A percentile compares a stretch with the other conserved stretches of the same genome.
These are phyloP conservation scores for Oreochromis grahami DNA, from an alignment of 2,797 vertebrate species.

Conservation along the genomic window DNA sequence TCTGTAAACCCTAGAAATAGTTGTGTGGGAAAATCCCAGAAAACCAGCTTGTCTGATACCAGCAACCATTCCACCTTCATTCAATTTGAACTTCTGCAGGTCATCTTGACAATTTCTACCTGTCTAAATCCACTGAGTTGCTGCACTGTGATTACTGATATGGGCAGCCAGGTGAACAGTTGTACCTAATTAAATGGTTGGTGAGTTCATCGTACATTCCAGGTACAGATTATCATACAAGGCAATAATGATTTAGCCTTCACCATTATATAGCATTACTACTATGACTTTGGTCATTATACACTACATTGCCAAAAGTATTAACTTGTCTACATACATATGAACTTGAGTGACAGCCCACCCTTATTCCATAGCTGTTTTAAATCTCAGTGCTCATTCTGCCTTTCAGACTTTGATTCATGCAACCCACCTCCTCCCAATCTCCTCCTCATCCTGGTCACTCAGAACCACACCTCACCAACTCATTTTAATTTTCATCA, in stretches of 20 bases:
- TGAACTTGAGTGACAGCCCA: not conserved
- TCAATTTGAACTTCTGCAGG: not conserved
- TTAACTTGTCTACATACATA: fast-evolving
- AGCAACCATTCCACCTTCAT: not conserved
- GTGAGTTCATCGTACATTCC: fast-evolving
- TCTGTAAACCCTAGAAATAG: not conserved
- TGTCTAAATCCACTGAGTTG: not conserved
- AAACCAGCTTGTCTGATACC: not conserved
- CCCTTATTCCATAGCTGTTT: not conserved
- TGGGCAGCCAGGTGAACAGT: not conserved
- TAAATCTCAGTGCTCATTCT: not conserved
- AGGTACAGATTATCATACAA: fast-evolving
- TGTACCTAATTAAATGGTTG: not conserved
- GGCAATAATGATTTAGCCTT: not conserved
- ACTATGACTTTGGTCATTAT: not conserved
- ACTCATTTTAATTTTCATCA: not conserved
- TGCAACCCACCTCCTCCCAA: not conserved
- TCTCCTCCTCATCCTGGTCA: not conserved
- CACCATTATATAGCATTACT: not conserved
- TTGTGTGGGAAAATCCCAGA: not conserved
- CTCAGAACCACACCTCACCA: not conserved
- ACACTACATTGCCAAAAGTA: not conserved
- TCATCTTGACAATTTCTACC: not conserved
- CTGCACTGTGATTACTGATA: not conserved
- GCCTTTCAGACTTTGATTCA: not conserved